phyloP scores from a whole-genome alignment of 2,113 vertebrate genomes.

The Takifugu bimaculatus region DNA sequence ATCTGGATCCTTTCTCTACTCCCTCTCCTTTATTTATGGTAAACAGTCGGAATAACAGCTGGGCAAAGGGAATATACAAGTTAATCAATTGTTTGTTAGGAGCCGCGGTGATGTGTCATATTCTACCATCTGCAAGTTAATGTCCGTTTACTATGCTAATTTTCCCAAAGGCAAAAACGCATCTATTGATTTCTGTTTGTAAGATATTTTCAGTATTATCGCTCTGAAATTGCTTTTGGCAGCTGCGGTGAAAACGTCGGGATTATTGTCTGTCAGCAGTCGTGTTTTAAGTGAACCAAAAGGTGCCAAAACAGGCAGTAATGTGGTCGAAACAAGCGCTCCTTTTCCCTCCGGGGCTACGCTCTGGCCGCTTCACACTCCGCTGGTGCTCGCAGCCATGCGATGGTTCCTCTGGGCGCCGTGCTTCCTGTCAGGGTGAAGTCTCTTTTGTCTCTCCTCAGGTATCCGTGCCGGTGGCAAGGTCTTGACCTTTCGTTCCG shows the following conservation, averaged over 20 bases:
- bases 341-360: slow-evolving; percentile 21
- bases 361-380: slow-evolving; percentile 16
- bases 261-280: no score
- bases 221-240: slow-evolving; percentile 29
- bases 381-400: slow-evolving; percentile 32
- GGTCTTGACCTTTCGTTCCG: slow-evolving; percentile 51
- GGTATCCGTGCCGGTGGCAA: slow-evolving; percentile 54
- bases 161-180: slow-evolving; percentile 58
- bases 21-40: slow-evolving; percentile 74
- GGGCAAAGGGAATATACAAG: slow-evolving; percentile 78
- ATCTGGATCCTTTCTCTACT: slow-evolving; percentile 76
- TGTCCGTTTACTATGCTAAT: slow-evolving; percentile 75
- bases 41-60: slow-evolving; percentile 81
- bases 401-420: slow-evolving; percentile 47
- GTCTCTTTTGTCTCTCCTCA: slow-evolving; percentile 45
- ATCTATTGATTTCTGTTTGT: slow-evolving; percentile 60
- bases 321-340: slow-evolving; percentile 8
- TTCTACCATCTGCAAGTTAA: slow-evolving; percentile 75
- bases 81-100: slow-evolving; percentile 80
- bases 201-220: slow-evolving; percentile 41
- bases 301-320: slow-evolving; percentile 21
- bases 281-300: background rate
- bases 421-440: slow-evolving; percentile 47
- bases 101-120: slow-evolving; percentile 63
- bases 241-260: background rate